Evolutionary conservation across 2,113 vertebrate genomes (phyloP), one percentile per base, ranked within the genome.

Genomic region (Euleptes europaea): DNA sequence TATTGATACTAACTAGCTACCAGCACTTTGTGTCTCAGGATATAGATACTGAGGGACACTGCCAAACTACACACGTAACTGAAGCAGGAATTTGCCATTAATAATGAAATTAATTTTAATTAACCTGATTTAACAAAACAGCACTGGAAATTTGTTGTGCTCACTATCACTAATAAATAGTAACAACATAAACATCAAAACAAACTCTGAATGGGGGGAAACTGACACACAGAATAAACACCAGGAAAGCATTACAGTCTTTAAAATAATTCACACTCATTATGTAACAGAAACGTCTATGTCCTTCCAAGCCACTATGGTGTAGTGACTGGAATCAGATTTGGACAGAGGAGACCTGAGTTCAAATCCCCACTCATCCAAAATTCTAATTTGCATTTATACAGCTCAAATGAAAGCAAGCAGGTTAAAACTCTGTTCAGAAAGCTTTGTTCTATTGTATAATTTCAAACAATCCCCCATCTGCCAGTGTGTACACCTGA

Each of bases 361-460:
- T 28, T 63, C 26, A 26, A 63, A 63, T 63, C 8, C 26, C 7
- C 60, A 63, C 23, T 63, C 26, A 63, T 63, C 60, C 60, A 63
- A 63, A 63, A 35, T 44, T 47, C 14, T 84, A 28, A 44, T 73
- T 12, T 35, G 40, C 9, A 60, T 74, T 49, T 73, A 84, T 76
- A 42, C 60, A 44, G 84, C 78, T 65, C 79, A 83, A 47, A 26
- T 23, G 72, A 69, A 33, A 65, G n/a, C 84, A 90, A 67, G 28
- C 54, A 0, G 85, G 82, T 74, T 86, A 87, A 91, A 92, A 91
- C 75, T 78, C 92, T 92, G 83, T 83, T 91, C 69, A 21, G 49
- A 28, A 90, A 84, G 89, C 66, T 91, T 89, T 77, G 44, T 42
- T 1, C 75, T 88, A 77, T 71, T 90, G 90, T 89, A 82, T 79